Evolutionary conservation across 2,113 vertebrate species (phyloP), one percentile per base, ranked within the genome.

Genomic region (Gorsachius goisagi): DNA sequence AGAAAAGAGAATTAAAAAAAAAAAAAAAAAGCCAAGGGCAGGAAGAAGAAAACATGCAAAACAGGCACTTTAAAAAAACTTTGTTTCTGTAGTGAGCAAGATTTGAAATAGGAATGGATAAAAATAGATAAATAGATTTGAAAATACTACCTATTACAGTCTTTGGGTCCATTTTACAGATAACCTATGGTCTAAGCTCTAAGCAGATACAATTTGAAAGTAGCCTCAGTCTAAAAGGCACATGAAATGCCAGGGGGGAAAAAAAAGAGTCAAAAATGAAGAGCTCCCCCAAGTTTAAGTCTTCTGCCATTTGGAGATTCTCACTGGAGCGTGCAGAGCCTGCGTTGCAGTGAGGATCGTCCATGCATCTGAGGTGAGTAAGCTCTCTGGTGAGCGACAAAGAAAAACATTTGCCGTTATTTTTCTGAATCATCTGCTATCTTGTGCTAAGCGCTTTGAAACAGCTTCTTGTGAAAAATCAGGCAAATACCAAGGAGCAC

Each of bases 11-110:
- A 44, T 44, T 44, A 44, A 44, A 44, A 44, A 44, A 13, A 11
- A 12, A n/a, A 35, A 21, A 86, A 79, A 66, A 71, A 72, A 79
- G 18, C 53, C 88, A 90, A 86, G 72, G 88, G 53, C 64, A 73
- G 80, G 24, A 75, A 26, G 58, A 95, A 82, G 50, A 91, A 92
- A 73, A 84, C 44, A 92, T 69, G 78, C 67, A 79, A 84, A 96
- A 32, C 49, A 59, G 35, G 56, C 49, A 74, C 64, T 84, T 78
- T 15, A 77, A 49, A 89, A 53, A 64, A 94, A 73, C 60, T 52
- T 55, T 21, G 69, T 62, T 89, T 97, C 64, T 0, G 0, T 55
- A 79, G 45, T 13, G 37, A 92, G 84, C 55, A 73, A 66, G 77
- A 92, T 55, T 6, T 18, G 15, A 55, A 55, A 30, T 30, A 55